Conservation (phyloP, 2,888 invertebrate species). For the Drosophila cognata region DNA sequence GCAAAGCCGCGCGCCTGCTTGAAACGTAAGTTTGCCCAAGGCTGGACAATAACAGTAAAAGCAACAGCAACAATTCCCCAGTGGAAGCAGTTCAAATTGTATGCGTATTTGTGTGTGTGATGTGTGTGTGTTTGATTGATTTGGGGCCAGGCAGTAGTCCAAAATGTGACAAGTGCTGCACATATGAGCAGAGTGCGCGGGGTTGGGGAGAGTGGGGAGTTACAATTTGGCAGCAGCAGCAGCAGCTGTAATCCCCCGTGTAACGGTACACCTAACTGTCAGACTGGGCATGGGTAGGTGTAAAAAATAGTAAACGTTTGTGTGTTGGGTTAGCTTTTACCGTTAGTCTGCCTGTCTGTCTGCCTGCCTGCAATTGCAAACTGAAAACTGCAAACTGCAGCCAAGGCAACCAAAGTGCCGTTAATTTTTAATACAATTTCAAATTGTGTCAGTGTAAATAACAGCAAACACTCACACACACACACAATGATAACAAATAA, state of each 20-base stretch:
- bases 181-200: background rate
- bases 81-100: conserved; percentile 37
- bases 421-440: conserved; percentile 84
- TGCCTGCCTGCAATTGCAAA: conserved; percentile 27
- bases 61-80: conserved; percentile 46
- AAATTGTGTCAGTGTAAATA: conserved; percentile 83
- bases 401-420: conserved; percentile 80
- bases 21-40: conserved; percentile 87
- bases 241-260: conserved; percentile 31
- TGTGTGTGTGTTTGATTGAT: conserved; percentile 71
- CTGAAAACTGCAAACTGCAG: conserved; percentile 44
- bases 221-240: conserved; percentile 18
- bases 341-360: conserved; percentile 1
- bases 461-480: conserved; percentile 53
- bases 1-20: conserved; percentile 89
- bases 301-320: conserved; percentile 42
- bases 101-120: conserved; percentile 35
- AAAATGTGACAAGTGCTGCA: conserved; percentile 73
- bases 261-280: conserved; percentile 72
- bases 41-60: conserved; percentile 9
- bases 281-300: conserved; percentile 28
- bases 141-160: conserved; percentile 53
- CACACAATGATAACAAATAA: conserved; percentile 78
- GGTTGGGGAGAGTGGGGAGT: background rate
- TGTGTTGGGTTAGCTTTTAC: conserved; percentile 22